Conservation (phyloP, 2,797 vertebrate species). For the Sebastiscus tertius region DNA sequence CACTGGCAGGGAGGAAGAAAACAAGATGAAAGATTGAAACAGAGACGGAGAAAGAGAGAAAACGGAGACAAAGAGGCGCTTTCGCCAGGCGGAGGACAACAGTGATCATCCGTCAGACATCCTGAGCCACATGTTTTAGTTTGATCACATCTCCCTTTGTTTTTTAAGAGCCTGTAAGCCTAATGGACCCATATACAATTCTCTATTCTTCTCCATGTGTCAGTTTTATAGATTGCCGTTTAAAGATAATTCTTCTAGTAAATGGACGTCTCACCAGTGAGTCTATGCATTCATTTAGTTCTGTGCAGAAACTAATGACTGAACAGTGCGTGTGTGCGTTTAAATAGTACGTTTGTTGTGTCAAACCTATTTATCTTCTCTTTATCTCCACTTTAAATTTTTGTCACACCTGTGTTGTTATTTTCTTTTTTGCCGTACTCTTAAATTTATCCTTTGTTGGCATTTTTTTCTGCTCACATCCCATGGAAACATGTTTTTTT, state of each 20-base stretch:
- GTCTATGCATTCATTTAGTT: not conserved
- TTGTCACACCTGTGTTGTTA: not conserved
- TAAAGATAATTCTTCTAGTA: slow-evolving; percentile 15
- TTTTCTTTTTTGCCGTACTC: not conserved
- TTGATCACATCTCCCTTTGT: slow-evolving; percentile 14
- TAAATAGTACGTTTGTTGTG: not conserved
- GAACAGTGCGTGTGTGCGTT: not conserved
- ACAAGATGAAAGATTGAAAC: not conserved
- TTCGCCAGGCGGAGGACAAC: not conserved
- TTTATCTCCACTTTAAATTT: not conserved
- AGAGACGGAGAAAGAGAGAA: not conserved
- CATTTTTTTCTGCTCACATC: not conserved
- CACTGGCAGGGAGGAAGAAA: not conserved
- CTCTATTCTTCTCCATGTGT: slow-evolving; percentile 14
- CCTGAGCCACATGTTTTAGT: not conserved
- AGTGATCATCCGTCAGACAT: not conserved
- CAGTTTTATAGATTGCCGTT: slow-evolving; percentile 11
- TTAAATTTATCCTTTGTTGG: not conserved
- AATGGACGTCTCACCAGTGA: not conserved
- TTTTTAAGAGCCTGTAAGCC: slow-evolving; percentile 24
- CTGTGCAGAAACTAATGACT: not conserved
- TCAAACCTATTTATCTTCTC: not conserved
- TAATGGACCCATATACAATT: slow-evolving; percentile 30
- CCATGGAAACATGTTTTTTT: not conserved
- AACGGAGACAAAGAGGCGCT: not conserved